phyloP scores from a whole-genome alignment of 1,140 invertebrate species.

The Drosophila nebulosa region DNA sequence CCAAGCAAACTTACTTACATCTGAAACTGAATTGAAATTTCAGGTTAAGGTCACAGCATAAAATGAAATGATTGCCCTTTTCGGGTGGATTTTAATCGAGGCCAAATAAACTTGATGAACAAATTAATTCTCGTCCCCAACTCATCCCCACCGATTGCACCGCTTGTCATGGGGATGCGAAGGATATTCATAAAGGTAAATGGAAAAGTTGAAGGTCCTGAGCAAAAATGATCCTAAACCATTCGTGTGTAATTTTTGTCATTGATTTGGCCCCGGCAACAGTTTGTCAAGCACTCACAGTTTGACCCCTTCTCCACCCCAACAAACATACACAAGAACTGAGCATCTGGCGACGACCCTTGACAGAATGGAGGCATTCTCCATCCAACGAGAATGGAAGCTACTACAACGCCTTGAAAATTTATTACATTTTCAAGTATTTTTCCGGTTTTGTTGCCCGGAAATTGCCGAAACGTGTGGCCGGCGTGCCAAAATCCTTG shows the following conservation, averaged over 20 bases:
- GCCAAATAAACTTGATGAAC: constrained; percentile 31
- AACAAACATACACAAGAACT: not conserved
- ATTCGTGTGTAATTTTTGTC: constrained; percentile 69
- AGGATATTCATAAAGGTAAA: not conserved
- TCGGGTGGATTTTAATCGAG: constrained; percentile 31
- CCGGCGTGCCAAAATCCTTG: constrained; percentile 58
- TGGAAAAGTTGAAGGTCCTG: constrained; percentile 37
- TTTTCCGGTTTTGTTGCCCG: constrained; percentile 72
- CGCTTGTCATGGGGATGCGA: too few relatives aligned
- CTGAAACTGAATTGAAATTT: constrained; percentile 37
- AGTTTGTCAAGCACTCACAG: constrained; percentile 61
- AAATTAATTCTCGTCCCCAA: constrained; percentile 52
- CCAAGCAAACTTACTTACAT: constrained; percentile 21
- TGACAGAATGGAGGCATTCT: constrained; percentile 29
- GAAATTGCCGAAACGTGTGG: constrained; percentile 75
- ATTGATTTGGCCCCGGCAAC: constrained; percentile 65
- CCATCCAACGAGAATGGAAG: not conserved
- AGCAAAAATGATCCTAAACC: constrained; percentile 30
- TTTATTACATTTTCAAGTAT: constrained; percentile 75
- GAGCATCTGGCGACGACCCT: constrained; percentile 49
- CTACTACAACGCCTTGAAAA: constrained; percentile 48
- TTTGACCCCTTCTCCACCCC: constrained; percentile 14
- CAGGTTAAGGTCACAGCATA: constrained; percentile 39
- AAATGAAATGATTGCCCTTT: constrained; percentile 45
- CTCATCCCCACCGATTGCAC: too few relatives aligned